These are phyloP conservation scores for Laspeyria flexula DNA, from an alignment of 2,888 invertebrate genomes.

Conservation along the genomic window DNA sequence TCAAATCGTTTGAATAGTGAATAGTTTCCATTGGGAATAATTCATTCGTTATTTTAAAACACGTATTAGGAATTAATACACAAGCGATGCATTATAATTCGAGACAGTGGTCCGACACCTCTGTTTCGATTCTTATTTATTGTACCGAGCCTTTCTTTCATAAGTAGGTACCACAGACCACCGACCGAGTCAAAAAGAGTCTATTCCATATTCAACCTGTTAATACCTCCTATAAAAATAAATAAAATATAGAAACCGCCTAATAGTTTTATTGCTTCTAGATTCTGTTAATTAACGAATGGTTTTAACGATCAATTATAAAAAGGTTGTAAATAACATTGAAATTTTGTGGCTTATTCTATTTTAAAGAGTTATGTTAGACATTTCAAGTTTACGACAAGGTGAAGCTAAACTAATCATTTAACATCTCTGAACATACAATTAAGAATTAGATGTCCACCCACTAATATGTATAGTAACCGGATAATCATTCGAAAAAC, in stretches of 20 bases:
- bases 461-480: no score
- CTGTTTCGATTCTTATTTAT: constrained; percentile 66
- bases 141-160: constrained; percentile 61
- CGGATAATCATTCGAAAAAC: neutral
- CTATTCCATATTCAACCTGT: constrained; percentile 44
- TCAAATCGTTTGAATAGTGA: constrained; percentile 24
- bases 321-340: constrained; percentile 32
- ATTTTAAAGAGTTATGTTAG: constrained; percentile 19
- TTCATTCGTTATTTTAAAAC: constrained; percentile 50
- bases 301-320: constrained; percentile 41
- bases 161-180: constrained; percentile 60
- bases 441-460: constrained; percentile 24
- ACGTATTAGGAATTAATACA: constrained; percentile 61
- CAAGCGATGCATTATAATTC: constrained; percentile 63
- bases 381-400: constrained; percentile 40
- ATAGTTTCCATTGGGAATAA: constrained; percentile 33
- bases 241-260: constrained; percentile 6
- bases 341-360: constrained; percentile 17
- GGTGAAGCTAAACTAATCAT: constrained; percentile 24
- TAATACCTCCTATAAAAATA: constrained; percentile 2
- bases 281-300: constrained; percentile 36
- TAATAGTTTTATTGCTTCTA: constrained; percentile 31
- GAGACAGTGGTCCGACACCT: constrained; percentile 66
- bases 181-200: constrained; percentile 56
- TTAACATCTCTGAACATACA: constrained; percentile 18